Base-by-base conservation (phyloP, 2,113 vertebrate genomes). In the Sylvilagus bachmani region DNA sequence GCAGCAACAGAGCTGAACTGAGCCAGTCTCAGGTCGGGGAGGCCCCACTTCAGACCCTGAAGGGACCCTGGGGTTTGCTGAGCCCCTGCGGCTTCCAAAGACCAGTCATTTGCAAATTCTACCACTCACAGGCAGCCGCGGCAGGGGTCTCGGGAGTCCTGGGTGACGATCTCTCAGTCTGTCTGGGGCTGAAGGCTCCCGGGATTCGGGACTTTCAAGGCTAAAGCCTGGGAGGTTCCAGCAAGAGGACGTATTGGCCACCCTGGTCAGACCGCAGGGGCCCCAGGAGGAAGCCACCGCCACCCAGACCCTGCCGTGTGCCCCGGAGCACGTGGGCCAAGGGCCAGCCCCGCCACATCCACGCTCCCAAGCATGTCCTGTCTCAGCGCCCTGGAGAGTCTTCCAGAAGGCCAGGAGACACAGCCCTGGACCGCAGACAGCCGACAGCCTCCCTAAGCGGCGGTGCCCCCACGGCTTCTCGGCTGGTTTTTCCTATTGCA, bases 321-420 rank as follows among this genome's bases (percentile, higher is more conserved):
- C 14, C 13, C 1, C 33, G 62, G n/a, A n/a, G 10, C 1, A 0
- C 2, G 1, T 21, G 27, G 44, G 82, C 9, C 1, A 33, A 49
- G 38, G 53, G 36, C 62, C 13, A 78, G 51, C 25, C 0, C n/a
- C 19, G 5, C 6, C 8, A 21, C 58, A 5, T 16, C 58, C 5
- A 16, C 16, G 36, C 13, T 27, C 55, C 44, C 10, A 4, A 6
- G 14, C 3, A 8, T 13, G 58, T 49, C 29, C 44, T 1, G 27
- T 51, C 67, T 67, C 44, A 8, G 74, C 2, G 1, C 2, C 2
- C 19, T 44, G 36, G n/a, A 25, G 10, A 25, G 10, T 31, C 36
- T 16, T 6, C 1, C 9, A 61, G 36, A 87, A 74, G 29, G 33
- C 44, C 8, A 79, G 61, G 64, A 90, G 25, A 55, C 44, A 62